A percentile compares a stretch with the other conserved stretches of the same genome.
phyloP scores from a whole-genome alignment of 2,888 invertebrate genomes.

The Cephus runcator region DNA sequence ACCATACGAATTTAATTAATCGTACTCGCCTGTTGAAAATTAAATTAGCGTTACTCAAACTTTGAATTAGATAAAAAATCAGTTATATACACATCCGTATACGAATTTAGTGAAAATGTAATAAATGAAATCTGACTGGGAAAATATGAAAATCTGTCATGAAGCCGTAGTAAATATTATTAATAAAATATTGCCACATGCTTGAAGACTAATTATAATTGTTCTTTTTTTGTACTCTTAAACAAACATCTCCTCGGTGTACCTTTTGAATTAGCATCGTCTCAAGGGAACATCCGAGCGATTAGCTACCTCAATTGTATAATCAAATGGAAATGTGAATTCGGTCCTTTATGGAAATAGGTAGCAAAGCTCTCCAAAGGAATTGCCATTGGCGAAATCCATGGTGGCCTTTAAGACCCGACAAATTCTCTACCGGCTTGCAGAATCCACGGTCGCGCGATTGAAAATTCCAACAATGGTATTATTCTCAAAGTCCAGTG shows the following conservation, averaged over 20 bases:
- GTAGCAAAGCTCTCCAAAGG: background rate
- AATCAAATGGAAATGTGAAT: background rate
- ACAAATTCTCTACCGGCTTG: background rate
- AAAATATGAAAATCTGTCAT: background rate
- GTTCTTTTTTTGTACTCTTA: background rate
- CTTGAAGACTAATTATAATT: background rate
- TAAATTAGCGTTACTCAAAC: no score
- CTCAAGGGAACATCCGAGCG: background rate
- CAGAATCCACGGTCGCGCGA: background rate
- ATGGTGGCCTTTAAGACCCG: background rate
- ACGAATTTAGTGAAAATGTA: no score
- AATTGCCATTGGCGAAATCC: background rate
- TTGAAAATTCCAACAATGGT: background rate
- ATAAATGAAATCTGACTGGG: no score
- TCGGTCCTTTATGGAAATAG: background rate
- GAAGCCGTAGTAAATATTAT: background rate
- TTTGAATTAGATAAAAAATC: no score
- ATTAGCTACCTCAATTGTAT: background rate
- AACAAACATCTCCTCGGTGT: background rate
- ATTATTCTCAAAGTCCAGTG: background rate
- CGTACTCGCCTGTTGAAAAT: no score
- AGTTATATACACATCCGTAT: no score
- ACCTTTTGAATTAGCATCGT: background rate
- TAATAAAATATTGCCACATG: background rate
- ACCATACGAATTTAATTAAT: no score